A percentile compares a stretch with the other conserved stretches of the same genome.
These are phyloP conservation scores for Mastomys natalensis DNA, from an alignment of 2,113 vertebrate genomes.

Conservation along the genomic window DNA sequence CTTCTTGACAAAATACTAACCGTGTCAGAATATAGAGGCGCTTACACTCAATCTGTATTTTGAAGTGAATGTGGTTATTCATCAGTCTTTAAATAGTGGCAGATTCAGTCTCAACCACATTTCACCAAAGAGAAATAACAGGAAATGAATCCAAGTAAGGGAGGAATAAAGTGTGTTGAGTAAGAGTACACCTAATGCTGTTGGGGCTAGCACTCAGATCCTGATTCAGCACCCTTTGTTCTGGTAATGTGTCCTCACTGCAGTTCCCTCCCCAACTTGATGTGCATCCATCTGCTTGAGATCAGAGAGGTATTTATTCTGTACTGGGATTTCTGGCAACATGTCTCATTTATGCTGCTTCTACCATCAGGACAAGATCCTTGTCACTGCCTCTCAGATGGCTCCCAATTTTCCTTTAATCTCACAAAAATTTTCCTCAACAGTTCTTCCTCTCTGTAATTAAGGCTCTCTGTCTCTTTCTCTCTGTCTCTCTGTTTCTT, in stretches of 20 bases:
- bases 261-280: not conserved
- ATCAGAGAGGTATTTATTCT: constrained; percentile 51
- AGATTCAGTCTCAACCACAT: constrained; percentile 4
- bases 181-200: not conserved
- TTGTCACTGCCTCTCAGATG: constrained; percentile 58
- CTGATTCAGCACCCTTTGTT: not conserved
- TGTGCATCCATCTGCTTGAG: constrained; percentile 38
- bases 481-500: not conserved
- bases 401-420: constrained; percentile 75
- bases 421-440: constrained; percentile 68
- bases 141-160: constrained; percentile 5
- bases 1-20: not conserved
- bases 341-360: constrained; percentile 62
- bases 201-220: not conserved
- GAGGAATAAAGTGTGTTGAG: not conserved
- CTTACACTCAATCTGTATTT: not conserved
- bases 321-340: constrained; percentile 53
- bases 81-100: not conserved
- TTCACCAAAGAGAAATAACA: not conserved
- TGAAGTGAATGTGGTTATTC: not conserved
- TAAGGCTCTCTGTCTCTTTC: constrained; percentile 48
- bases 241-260: not conserved
- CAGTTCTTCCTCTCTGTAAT: constrained; percentile 75
- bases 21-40: not conserved
- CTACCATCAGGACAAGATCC: constrained; percentile 37